Conservation (phyloP, 2,888 invertebrate species). For the Xylocampa areola region DNA sequence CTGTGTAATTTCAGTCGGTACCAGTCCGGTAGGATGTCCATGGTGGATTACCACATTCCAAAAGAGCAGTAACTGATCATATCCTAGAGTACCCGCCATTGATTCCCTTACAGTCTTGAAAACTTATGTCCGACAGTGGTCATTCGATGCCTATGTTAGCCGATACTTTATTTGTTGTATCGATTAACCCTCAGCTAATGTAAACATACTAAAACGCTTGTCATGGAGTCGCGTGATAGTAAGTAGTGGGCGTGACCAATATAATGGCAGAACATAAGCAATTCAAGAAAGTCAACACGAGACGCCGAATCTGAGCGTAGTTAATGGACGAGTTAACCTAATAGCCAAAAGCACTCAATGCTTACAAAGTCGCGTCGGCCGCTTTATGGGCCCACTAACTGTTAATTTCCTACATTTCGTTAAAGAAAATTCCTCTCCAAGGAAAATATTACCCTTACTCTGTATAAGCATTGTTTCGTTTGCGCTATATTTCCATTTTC, state of each 20-base stretch:
- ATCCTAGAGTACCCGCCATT: too few species aligned
- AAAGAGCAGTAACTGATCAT: too few species aligned
- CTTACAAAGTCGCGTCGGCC: conserved; percentile 86
- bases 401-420: conserved; percentile 86
- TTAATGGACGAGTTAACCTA: conserved; percentile 88
- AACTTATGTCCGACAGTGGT: too few species aligned
- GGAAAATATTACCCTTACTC: conserved; percentile 78
- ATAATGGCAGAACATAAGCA: conserved; percentile 63
- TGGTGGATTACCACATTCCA: too few species aligned
- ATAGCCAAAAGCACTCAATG: conserved; percentile 89
- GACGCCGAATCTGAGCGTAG: conserved; percentile 77
- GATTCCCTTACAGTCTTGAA: too few species aligned
- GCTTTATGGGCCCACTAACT: conserved; percentile 85
- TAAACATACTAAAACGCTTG: conserved; percentile 47
- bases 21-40: too few species aligned
- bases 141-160: too few species aligned
- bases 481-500: conserved; percentile 68
- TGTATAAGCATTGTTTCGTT: conserved; percentile 72
- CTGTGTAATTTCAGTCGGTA: too few species aligned
- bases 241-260: conserved; percentile 59
- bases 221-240: conserved; percentile 57
- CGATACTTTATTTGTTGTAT: conserved; percentile 14
- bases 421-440: conserved; percentile 82
- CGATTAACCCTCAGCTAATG: conserved; percentile 27
- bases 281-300: conserved; percentile 79